Base-by-base conservation (phyloP, 1,140 invertebrate species). In the Thaumatotibia leucotreta region DNA sequence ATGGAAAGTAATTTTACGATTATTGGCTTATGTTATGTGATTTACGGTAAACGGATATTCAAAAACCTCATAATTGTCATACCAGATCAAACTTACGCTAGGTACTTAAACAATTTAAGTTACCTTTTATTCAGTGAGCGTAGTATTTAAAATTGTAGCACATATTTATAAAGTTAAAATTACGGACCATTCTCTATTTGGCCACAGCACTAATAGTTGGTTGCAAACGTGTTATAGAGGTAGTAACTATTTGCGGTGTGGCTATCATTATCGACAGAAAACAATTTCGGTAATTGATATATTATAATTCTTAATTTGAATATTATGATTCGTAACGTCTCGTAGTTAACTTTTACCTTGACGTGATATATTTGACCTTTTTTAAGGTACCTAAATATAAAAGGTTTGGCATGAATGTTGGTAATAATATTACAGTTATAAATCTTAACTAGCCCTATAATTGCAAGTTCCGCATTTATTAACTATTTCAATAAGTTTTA, bases 231-330 rank as follows among this genome's bases (percentile, higher is more conserved):
- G 11, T n/a, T 29, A 52, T 4, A 4, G 0, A 10, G 10, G n/a
- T n/a, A 9, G 5, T 29, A 27, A 2, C 0, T 54, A 54, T 29
- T 27, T 29, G 24, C 24, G 17, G 52, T 58, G 11, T 58, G 23
- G 6, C 10, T 10, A 58, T 29, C 23, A 58, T 58, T 58, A 58
- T 27, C 52, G 23, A 24, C 11, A 5, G 2, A 23, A 54, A 54
- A 33, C 11, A 35, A n/a, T 58, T 58, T 58, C 49, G 52, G 52
- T 14, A 58, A 58, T 58, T 14, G 52, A 24, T 58, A 58, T 35
- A 4, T 35, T 35, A n/a, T n/a, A 52, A n/a, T 52, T 22, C 20
- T 52, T 52, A 24, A 22, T 50, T 50, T 50, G 2, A 9, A 50
- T 24, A 50, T 50, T 24, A 22, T 50, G 3, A 14, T 58, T 27